These are phyloP conservation scores for Pangasius krempfi DNA, from an alignment of 2,797 vertebrate genomes.

Conservation along the genomic window DNA sequence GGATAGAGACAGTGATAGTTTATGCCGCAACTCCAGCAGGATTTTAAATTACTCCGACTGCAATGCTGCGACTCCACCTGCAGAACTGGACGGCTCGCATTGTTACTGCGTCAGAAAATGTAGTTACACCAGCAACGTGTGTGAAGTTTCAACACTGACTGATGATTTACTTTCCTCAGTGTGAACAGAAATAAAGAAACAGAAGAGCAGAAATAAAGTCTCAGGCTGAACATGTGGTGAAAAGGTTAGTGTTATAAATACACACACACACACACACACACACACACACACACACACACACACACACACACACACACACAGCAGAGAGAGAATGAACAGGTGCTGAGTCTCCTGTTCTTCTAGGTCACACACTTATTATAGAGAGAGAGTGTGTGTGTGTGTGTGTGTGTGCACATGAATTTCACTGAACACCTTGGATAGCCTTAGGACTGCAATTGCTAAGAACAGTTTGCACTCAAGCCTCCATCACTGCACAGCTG, in stretches of 20 bases:
- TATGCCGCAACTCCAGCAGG: no score
- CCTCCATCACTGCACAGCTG: background rate
- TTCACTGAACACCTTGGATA: background rate
- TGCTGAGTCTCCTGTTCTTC: conserved; percentile 58
- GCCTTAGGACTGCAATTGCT: background rate
- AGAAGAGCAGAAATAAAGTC: background rate
- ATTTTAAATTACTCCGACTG: no score
- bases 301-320: conserved; percentile 35
- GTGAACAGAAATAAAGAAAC: background rate
- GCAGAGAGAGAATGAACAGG: conserved; percentile 68
- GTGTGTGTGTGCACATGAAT: background rate
- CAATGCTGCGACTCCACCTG: no score
- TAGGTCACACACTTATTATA: conserved; percentile 55
- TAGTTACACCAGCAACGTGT: background rate
- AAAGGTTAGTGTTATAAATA: conserved; percentile 47
- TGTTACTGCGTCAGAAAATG: background rate
- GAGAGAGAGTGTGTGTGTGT: background rate
- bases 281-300: conserved; percentile 62
- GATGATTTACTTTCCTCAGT: background rate
- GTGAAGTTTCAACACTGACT: background rate
- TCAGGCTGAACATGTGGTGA: no score
- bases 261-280: no score
- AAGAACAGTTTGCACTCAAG: background rate
- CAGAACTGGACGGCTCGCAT: background rate
- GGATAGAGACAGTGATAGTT: background rate